phyloP scores from a whole-genome alignment of 1,140 invertebrate genomes.

The Frieseomelitta varia region DNA sequence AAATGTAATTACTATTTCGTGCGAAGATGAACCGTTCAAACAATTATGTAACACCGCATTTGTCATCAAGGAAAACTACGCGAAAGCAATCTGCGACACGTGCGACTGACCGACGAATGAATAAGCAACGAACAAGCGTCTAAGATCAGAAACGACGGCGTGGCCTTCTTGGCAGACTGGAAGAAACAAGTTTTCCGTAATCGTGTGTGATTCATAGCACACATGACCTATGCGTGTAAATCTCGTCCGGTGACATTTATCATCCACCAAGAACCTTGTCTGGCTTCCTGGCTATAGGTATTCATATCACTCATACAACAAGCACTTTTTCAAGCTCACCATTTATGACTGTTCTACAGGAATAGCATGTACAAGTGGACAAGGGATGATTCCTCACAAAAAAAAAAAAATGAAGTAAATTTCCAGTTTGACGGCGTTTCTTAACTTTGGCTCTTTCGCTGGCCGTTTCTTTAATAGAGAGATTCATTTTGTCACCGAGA shows the following conservation, averaged over 20 bases:
- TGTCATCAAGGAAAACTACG: background rate
- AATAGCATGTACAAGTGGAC: no score
- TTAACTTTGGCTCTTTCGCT: no score
- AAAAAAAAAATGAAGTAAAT: no score
- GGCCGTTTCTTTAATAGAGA: no score
- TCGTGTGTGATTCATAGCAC: conserved; percentile 50
- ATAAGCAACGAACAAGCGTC: conserved; percentile 12
- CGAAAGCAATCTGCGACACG: background rate
- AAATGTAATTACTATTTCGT: no score
- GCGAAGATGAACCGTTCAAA: no score
- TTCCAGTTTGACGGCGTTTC: no score
- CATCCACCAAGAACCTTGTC: conserved; percentile 14
- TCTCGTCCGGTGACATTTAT: conserved; percentile 42
- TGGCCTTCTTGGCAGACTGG: background rate
- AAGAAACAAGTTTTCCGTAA: conserved; percentile 46
- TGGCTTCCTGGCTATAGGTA: conserved; percentile 17
- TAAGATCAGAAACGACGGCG: background rate
- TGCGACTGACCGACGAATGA: background rate
- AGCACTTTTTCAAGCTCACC: background rate
- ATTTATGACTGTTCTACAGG: background rate
- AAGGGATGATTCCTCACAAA: no score
- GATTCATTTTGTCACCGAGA: no score
- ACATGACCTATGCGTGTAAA: conserved; percentile 51
- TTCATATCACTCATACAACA: background rate
- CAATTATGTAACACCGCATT: background rate